Evolutionary conservation across 2,888 invertebrate genomes (phyloP), one percentile per base, ranked within the genome.

Genomic region (Hartigia nigra): DNA sequence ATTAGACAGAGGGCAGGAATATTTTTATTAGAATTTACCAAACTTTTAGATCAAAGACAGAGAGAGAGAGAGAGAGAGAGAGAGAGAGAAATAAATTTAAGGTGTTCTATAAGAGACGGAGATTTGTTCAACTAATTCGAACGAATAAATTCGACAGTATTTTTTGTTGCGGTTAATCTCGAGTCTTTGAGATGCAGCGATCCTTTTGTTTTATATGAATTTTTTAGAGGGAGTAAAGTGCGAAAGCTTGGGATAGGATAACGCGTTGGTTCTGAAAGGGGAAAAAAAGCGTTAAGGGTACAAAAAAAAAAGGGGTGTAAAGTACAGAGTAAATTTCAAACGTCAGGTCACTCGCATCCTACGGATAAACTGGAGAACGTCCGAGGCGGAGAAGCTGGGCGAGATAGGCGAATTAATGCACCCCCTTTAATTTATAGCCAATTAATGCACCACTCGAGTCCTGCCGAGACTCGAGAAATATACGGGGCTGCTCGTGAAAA

Each of bases 321-420:
- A 23, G 55, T 2, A 55, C 23, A 55, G 55, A 55, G 55, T 23
- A 55, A 55, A 55, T 55, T 55, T 55, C 55, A 55, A 55, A 55
- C 55, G 55, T 9, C 55, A 23, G 55, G 14, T 23, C 55, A 23
- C 55, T 55, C 55, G 55, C 55, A 2, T 55, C 55, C 55, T 55
- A 55, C 23, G 23, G 55, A 55, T 55, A 55, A 55, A 55, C 55
- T 55, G 55, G 55, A 23, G 55, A 55, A 55, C 55, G 55, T 55
- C 55, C 55, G 55, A 55, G 55, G 55, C 55, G 55, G 23, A 23
- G 55, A 55, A 55, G 55, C 55, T 55, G 55, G 55, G 23, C 80
- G 83, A 87, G 87, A 88, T 88, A 86, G 88, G 84, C 87, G 87
- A 86, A 89, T 89, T 88, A 88, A 89, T 87, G 85, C 85, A 84